These are phyloP conservation scores for Passer montanus DNA, from an alignment of 2,113 vertebrate species.

Conservation along the genomic window DNA sequence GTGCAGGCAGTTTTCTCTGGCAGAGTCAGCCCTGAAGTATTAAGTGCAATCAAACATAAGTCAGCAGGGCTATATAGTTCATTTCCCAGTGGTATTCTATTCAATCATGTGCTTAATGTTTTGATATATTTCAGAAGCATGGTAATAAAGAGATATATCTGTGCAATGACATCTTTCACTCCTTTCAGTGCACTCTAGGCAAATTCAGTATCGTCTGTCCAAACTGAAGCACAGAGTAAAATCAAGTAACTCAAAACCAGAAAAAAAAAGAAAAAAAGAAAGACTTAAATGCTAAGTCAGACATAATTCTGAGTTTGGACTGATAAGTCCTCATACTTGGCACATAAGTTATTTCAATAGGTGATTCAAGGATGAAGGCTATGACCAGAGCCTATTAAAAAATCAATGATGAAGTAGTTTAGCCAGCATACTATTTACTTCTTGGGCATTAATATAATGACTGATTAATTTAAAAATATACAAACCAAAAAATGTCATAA, in stretches of 20 bases:
- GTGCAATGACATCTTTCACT: neutral
- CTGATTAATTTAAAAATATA: neutral
- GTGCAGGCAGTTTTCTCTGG: neutral
- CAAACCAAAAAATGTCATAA: neutral
- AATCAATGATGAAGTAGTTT: neutral
- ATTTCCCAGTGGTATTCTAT: neutral
- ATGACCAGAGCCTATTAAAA: neutral
- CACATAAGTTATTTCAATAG: neutral
- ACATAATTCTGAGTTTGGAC: neutral
- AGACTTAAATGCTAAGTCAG: neutral
- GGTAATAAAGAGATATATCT: neutral
- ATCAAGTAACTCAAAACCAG: neutral
- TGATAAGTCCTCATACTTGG: neutral
- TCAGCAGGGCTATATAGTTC: neutral
- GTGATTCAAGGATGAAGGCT: neutral
- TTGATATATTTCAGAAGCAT: neutral
- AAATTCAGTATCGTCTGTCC: neutral
- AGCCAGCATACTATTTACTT: neutral
- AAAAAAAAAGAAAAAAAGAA: neutral
- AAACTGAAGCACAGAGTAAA: neutral
- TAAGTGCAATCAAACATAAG: neutral
- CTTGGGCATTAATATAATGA: neutral
- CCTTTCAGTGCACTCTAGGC: neutral
- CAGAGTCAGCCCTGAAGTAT: neutral
- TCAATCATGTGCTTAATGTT: slow-evolving; percentile 1